These are phyloP conservation scores for Athetis lepigone DNA, from an alignment of 2,888 invertebrate species.

Conservation along the genomic window DNA sequence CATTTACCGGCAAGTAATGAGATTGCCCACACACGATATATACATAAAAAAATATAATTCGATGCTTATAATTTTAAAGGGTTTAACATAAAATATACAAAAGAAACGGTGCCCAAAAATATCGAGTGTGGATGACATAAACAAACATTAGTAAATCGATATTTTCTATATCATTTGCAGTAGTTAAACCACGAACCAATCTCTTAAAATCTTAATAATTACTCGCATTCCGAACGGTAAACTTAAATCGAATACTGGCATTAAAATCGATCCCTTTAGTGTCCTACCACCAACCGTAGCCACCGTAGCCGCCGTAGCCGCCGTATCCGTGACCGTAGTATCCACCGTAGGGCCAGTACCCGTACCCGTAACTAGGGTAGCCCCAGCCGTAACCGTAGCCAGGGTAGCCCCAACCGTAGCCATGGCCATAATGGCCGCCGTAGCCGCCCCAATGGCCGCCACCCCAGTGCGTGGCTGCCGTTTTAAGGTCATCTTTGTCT, in stretches of 20 bases:
- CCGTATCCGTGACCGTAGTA: conserved; percentile 72
- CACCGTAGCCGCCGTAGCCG: conserved; percentile 69
- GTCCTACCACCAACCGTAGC: conserved; percentile 70
- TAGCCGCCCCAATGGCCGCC: conserved; percentile 73
- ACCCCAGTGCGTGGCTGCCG: conserved; percentile 84
- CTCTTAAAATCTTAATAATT: conserved; percentile 17
- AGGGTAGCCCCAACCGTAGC: conserved; percentile 53
- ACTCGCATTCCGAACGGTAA: conserved; percentile 48
- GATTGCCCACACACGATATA: conserved; percentile 38
- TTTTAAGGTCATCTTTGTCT: conserved; percentile 83
- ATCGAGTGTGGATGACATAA: conserved; percentile 28
- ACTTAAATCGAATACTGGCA: conserved; percentile 69
- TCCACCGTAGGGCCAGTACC: conserved; percentile 69
- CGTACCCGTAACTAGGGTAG: conserved; percentile 65
- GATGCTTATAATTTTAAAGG: neutral
- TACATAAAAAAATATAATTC: conserved; percentile 4
- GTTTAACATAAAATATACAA: neutral
- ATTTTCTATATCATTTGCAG: conserved; percentile 9
- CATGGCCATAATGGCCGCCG: conserved; percentile 70
- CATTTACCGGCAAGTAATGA: conserved; percentile 56
- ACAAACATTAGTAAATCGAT: conserved; percentile 12
- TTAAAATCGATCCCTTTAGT: conserved; percentile 30
- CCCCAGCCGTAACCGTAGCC: conserved; percentile 64
- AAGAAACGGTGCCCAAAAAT: conserved; percentile 6
- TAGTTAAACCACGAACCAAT: conserved; percentile 4